Evolutionary conservation across 2,113 vertebrate genomes (phyloP), one percentile per base, ranked within the genome.

Genomic region (Salvator merianae): DNA sequence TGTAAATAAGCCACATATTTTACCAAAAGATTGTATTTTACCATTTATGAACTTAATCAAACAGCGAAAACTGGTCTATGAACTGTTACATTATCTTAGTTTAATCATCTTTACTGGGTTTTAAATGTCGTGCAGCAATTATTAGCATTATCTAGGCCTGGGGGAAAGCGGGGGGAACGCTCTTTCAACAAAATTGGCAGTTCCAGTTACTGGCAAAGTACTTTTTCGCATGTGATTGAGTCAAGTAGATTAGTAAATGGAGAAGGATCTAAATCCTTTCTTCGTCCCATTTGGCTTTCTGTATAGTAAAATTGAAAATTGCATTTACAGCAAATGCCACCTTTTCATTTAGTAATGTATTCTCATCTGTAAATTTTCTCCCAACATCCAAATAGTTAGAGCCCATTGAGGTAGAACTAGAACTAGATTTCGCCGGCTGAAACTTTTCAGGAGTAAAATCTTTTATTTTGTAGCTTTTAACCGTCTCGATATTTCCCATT

Each of bases 11-110:
- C 95, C 95, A 93, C 96, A 94, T 96, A 79, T 79, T 72, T 73
- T 96, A 94, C 55, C 95, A 96, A 95, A 94, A 95, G 93, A 94
- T 90, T 96, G 96, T 96, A 96, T 96, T 96, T 96, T 96, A 96
- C 93, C 91, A 91, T 95, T 94, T 96, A 96, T 95, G 94, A 96
- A 95, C 94, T 90, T 96, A 95, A 96, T 96, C 94, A 84, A 96
- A 95, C 95, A 94, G 94, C 96, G 94, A 93, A 91, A 94, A 93
- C 95, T 95, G 95, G 92, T 94, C 95, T 96, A 95, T 95, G 95
- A 95, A 95, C 94, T 96, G 94, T 94, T 95, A 96, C 94, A 94
- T 96, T 40, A 95, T 93, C 89, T 93, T 88, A 89, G 84, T 91
- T 74, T 75, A 43, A 92, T 89, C 91, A 95, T 95, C 95, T 95